Evolutionary conservation across 2,113 vertebrate genomes (phyloP).

Genomic region (Psephotus haematonotus): DNA sequence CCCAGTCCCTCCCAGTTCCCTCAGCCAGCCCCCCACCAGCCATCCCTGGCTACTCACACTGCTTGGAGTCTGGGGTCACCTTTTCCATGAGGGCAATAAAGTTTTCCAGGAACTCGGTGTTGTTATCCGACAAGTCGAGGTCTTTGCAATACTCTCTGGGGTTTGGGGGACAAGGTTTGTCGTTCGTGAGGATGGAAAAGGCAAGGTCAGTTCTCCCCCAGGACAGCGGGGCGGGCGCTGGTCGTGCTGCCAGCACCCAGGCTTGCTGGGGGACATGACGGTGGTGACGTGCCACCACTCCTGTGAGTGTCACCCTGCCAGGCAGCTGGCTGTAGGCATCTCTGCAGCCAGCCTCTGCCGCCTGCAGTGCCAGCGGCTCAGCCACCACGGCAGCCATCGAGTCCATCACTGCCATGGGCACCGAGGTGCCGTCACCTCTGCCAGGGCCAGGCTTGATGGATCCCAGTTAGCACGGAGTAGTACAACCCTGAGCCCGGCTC

Average conservation of each 20-base stretch:
- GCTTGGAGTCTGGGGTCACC: slow-evolving; percentile 97
- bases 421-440: background rate
- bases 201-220: slow-evolving; percentile 41
- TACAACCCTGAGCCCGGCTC: background rate
- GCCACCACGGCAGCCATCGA: rapidly evolving
- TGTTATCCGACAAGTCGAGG: slow-evolving; percentile 95
- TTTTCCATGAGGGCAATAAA: slow-evolving; percentile 99
- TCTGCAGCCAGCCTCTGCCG: background rate
- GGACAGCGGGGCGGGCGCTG: rapidly evolving
- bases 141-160: slow-evolving; percentile 99
- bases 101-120: slow-evolving; percentile 98
- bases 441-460: background rate
- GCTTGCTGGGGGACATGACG: background rate
- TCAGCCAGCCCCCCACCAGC: background rate
- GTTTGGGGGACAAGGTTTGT: slow-evolving; percentile 65
- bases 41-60: slow-evolving; percentile 83
- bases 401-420: background rate
- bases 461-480: background rate
- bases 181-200: slow-evolving; percentile 60
- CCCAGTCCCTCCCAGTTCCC: rapidly evolving
- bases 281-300: background rate
- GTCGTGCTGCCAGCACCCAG: background rate
- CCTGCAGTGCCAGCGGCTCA: background rate
- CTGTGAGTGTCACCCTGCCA: rapidly evolving
- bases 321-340: background rate